A percentile compares a stretch with the other conserved stretches of the same genome.
phyloP scores from a whole-genome alignment of 1,140 invertebrate genomes.

The Leucophenga varia region DNA sequence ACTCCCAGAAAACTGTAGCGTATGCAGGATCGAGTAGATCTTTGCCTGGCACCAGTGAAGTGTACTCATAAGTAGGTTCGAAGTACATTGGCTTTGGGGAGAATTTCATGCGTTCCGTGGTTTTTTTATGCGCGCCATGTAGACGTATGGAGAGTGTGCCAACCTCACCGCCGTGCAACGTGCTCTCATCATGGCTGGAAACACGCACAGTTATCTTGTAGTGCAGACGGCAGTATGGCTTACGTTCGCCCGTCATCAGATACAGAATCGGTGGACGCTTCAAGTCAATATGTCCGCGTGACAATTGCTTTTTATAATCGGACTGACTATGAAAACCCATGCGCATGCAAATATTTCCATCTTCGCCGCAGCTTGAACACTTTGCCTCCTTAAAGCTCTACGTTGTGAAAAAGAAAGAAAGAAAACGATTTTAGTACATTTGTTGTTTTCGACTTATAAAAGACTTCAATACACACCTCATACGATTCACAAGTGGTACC shows the following conservation, averaged over 20 bases:
- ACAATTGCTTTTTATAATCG: conserved; percentile 58
- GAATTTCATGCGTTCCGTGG: conserved; percentile 64
- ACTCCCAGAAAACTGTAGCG: conserved; percentile 74
- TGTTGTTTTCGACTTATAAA: background rate
- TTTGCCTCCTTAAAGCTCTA: conserved; percentile 71
- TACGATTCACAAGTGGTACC: conserved; percentile 78
- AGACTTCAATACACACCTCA: conserved; percentile 57
- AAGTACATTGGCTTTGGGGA: conserved; percentile 59
- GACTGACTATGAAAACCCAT: conserved; percentile 67
- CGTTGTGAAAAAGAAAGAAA: conserved; percentile 5
- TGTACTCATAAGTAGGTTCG: conserved; percentile 72
- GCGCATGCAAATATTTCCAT: conserved; percentile 66
- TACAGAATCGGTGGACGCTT: conserved; percentile 62
- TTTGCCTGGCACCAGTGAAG: conserved; percentile 66
- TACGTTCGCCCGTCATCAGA: conserved; percentile 66
- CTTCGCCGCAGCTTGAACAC: conserved; percentile 71
- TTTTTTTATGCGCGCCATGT: conserved; percentile 60
- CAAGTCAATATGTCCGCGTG: conserved; percentile 53
- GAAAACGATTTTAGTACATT: background rate
- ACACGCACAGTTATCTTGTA: conserved; percentile 74
- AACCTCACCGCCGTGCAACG: conserved; percentile 74
- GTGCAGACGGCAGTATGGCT: conserved; percentile 76
- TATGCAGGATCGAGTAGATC: conserved; percentile 66
- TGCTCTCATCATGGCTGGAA: conserved; percentile 70
- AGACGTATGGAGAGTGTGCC: conserved; percentile 66